These are phyloP conservation scores for Hemiscyllium ocellatum DNA, from an alignment of 2,113 vertebrate genomes.

Conservation along the genomic window DNA sequence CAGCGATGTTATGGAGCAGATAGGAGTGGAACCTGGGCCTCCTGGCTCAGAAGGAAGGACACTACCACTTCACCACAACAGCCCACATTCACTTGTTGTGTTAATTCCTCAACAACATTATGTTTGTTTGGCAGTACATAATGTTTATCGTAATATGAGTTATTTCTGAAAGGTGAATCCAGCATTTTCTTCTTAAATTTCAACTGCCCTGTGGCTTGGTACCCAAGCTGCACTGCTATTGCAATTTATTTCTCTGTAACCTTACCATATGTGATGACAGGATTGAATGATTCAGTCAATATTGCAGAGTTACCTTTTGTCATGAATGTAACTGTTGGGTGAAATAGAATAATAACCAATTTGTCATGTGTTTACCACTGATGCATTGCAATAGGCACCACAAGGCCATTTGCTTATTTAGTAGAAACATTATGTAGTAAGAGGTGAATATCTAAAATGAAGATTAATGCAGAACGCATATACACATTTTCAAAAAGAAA, in stretches of 20 bases:
- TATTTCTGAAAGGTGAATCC: not conserved
- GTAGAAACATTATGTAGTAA: not conserved
- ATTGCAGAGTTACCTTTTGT: slow-evolving; percentile 61
- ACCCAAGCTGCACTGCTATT: not conserved
- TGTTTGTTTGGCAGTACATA: not conserved
- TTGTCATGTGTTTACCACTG: slow-evolving; percentile 49
- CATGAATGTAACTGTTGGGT: slow-evolving; percentile 60
- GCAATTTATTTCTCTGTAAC: slow-evolving; percentile 76
- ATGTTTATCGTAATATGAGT: not conserved
- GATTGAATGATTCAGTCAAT: slow-evolving; percentile 76
- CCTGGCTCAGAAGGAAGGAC: no score
- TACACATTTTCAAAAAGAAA: not conserved
- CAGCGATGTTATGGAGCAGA: no score
- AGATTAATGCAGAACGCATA: not conserved
- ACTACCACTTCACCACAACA: no score
- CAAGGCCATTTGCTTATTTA: not conserved
- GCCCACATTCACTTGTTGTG: not conserved
- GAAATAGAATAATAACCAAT: slow-evolving; percentile 52
- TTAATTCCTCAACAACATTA: not conserved
- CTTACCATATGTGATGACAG: slow-evolving; percentile 56
- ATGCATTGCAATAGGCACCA: slow-evolving; percentile 43
- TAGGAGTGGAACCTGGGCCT: no score
- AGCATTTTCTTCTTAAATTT: not conserved
- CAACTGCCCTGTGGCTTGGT: slow-evolving; percentile 28
- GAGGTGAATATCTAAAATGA: not conserved